Base-by-base conservation (phyloP, 2,797 vertebrate species). In the Chrosomus eos region DNA sequence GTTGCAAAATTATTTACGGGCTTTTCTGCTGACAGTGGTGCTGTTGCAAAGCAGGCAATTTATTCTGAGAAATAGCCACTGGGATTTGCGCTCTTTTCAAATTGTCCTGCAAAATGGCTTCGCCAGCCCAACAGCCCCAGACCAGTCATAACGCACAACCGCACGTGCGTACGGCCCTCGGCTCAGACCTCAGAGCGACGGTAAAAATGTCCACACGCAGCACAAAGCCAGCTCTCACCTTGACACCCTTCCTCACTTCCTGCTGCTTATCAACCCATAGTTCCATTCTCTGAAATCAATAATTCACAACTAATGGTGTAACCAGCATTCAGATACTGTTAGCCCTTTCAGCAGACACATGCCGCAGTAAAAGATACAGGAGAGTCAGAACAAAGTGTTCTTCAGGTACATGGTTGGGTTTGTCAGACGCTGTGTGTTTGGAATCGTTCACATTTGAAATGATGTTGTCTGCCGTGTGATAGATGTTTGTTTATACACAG, bases 401-500 rank as follows among this genome's bases (percentile, higher is more conserved):
- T 78, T 72, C 40, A 75, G 85, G 82, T 80, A n/a, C n/a, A n/a
- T n/a, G n/a, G n/a, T n/a, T n/a, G n/a, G 68, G n/a, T 82, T 82
- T 67, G 28, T 64, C 80, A 74, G 68, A 11, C 3, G 5, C 8
- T 0, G 58, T 13, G 8, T 60, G 43, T 43, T 28, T 68, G 19
- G 33, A 80, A 62, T 85, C 31, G 51, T 85, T 80, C 62, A 60
- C 28, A 68, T 53, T 80, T 74, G 85, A 36, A 87, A 73, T 83
- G 18, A 67, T 75, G 80, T 38, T 66, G 76, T 73, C 88, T 82
- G 71, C 33, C 26, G 21, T 87, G 88, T 84, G 79, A 87, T 81
- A 88, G 82, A 66, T 21, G 40, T 88, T 86, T 92, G 21, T 90
- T 93, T 92, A 85, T 88, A 90, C 91, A 91, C 83, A 88, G 68